Percentiles rank a stretch among this genome's conserved stretches.
Conservation (phyloP, 2,888 invertebrate genomes). For the Zele albiditarsus region DNA sequence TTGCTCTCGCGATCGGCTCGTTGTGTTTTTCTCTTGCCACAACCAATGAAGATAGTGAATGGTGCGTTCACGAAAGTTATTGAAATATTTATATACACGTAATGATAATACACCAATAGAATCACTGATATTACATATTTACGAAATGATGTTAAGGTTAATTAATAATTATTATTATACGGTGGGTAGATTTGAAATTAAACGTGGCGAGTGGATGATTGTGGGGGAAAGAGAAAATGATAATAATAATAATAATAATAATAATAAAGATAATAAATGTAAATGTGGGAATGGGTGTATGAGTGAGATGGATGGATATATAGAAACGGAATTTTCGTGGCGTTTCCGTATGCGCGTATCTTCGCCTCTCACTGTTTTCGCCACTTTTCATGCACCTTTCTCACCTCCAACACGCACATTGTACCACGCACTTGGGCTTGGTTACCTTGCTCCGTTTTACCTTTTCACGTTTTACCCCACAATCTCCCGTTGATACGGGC, state of each 20-base stretch:
- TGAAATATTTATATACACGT: not conserved
- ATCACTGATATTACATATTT: too few species aligned
- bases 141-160: too few species aligned
- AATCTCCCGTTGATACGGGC: not conserved
- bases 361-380: slow-evolving; percentile 34
- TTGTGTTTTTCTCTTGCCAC: slow-evolving; percentile 16
- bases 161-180: too few species aligned
- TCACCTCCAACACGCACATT: slow-evolving; percentile 39
- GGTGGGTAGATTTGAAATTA: too few species aligned
- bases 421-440: slow-evolving; percentile 25
- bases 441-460: not conserved
- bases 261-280: not conserved
- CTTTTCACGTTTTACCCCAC: not conserved
- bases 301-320: slow-evolving; percentile 3
- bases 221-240: not conserved
- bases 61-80: not conserved
- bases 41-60: slow-evolving; percentile 14
- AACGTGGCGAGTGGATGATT: not conserved
- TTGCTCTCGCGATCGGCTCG: slow-evolving; percentile 35
- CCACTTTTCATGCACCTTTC: slow-evolving; percentile 39
- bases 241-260: not conserved
- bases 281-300: not conserved
- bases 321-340: slow-evolving; percentile 3
- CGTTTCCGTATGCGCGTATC: not conserved
- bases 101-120: not conserved